Conservation (phyloP, 2,797 vertebrate species). For the Phalloptychus januarius region DNA sequence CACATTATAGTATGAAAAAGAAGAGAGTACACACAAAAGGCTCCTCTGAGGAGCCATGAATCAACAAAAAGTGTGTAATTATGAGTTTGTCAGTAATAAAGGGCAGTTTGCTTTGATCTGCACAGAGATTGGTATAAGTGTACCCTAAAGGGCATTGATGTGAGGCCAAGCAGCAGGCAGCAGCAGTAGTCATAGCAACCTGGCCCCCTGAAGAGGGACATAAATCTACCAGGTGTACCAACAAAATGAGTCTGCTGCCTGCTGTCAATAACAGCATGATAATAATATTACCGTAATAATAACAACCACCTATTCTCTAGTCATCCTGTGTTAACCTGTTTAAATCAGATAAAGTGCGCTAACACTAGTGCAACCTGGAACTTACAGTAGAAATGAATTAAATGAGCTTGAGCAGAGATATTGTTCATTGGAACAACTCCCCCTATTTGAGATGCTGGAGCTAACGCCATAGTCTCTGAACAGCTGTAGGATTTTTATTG, state of each 20-base stretch:
- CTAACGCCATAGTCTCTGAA: background rate
- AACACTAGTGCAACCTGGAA: too few relatives aligned
- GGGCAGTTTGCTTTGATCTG: conserved; percentile 28
- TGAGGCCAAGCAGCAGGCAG: conserved; percentile 29
- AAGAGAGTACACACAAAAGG: conserved; percentile 15
- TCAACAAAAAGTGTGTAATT: conserved; percentile 14
- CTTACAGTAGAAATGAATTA: too few relatives aligned
- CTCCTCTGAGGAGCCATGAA: background rate
- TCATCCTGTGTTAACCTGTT: too few relatives aligned
- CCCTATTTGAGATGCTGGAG: background rate
- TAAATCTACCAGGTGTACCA: background rate
- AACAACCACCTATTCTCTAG: background rate
- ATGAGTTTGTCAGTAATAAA: conserved; percentile 17
- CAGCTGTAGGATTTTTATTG: background rate
- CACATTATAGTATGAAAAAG: conserved; percentile 28
- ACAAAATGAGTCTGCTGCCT: conserved; percentile 19
- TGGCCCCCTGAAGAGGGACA: background rate
- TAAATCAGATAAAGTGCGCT: too few relatives aligned
- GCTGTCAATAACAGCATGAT: background rate
- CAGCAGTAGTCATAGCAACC: conserved; percentile 38
- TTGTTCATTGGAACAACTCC: background rate
- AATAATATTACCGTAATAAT: background rate
- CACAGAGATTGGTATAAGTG: conserved; percentile 19
- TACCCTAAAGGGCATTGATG: conserved; percentile 19
- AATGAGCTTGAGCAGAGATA: background rate